A percentile compares a stretch with the other conserved stretches of the same genome.
phyloP scores from a whole-genome alignment of 1,140 invertebrate species.

The Holcopasites calliopsidis region DNA sequence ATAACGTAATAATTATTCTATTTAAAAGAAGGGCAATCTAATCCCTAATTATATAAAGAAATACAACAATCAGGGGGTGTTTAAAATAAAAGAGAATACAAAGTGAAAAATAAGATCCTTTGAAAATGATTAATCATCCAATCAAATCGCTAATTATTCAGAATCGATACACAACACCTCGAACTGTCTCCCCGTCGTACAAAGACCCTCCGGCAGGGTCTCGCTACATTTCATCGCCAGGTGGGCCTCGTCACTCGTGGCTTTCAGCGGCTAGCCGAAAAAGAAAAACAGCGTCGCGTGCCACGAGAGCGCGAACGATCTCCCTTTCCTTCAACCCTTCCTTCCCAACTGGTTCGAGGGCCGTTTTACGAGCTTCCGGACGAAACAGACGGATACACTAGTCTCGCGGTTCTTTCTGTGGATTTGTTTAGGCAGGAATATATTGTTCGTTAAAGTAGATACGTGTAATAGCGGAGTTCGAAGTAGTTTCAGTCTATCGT shows the following conservation, averaged over 20 bases:
- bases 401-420: not conserved
- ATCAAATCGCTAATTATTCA: too few species aligned
- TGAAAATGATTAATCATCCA: too few species aligned
- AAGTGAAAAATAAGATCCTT: not conserved
- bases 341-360: not conserved
- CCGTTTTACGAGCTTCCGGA: not conserved
- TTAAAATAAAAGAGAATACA: too few species aligned
- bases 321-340: not conserved
- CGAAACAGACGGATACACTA: slow-evolving; percentile 14
- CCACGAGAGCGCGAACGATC: slow-evolving; percentile 27
- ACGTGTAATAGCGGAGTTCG: not conserved
- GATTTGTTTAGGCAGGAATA: not conserved
- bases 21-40: too few species aligned
- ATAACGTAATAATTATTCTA: too few species aligned
- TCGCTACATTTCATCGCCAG: slow-evolving; percentile 62
- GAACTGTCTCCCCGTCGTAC: not conserved
- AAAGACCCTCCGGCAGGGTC: not conserved
- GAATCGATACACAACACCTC: slow-evolving; percentile 17
- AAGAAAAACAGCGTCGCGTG: slow-evolving; percentile 40
- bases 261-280: not conserved
- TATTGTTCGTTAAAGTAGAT: not conserved
- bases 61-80: too few species aligned
- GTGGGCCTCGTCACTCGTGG: slow-evolving; percentile 56
- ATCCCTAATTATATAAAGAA: too few species aligned
- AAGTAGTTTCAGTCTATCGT: not conserved